Percentiles rank a stretch among this genome's conserved stretches.
These are phyloP conservation scores for Mystacides longicornis DNA, from an alignment of 2,888 invertebrate genomes.

Conservation along the genomic window DNA sequence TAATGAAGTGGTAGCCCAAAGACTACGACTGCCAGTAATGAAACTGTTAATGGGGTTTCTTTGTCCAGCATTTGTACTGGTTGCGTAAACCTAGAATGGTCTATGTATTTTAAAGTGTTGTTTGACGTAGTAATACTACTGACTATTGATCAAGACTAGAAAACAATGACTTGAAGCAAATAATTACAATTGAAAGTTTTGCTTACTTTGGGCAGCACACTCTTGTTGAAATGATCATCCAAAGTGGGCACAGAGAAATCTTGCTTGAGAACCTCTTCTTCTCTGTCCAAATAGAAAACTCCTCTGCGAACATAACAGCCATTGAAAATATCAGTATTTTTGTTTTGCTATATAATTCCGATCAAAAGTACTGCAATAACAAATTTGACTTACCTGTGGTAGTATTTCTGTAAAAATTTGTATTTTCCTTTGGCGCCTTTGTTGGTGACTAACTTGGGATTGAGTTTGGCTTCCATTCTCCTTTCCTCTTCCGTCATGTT, in stretches of 20 bases:
- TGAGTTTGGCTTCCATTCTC: conserved; percentile 75
- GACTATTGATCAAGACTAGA: neutral
- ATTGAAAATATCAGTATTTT: neutral
- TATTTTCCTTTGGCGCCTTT: conserved; percentile 96
- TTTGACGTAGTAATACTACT: no score
- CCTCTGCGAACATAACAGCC: conserved; percentile 54
- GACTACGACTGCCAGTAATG: no score
- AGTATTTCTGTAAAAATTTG: conserved; percentile 99
- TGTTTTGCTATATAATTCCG: neutral
- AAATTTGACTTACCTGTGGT: conserved; percentile 59
- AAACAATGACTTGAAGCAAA: neutral
- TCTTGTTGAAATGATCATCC: conserved; percentile 99
- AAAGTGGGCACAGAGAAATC: conserved; percentile 94
- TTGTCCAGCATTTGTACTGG: neutral
- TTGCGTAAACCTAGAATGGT: neutral
- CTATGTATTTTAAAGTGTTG: neutral
- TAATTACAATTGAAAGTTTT: no score
- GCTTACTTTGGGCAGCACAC: conserved; percentile 80
- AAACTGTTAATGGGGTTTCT: no score
- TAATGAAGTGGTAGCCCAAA: no score
- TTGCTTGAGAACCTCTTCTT: conserved; percentile 83
- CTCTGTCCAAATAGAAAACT: conserved; percentile 94
- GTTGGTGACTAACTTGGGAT: conserved; percentile 90
- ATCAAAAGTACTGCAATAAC: neutral
- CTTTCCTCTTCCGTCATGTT: conserved; percentile 96